These are phyloP conservation scores for Oreochromis tanganicae DNA, from an alignment of 2,113 vertebrate genomes.

Conservation along the genomic window DNA sequence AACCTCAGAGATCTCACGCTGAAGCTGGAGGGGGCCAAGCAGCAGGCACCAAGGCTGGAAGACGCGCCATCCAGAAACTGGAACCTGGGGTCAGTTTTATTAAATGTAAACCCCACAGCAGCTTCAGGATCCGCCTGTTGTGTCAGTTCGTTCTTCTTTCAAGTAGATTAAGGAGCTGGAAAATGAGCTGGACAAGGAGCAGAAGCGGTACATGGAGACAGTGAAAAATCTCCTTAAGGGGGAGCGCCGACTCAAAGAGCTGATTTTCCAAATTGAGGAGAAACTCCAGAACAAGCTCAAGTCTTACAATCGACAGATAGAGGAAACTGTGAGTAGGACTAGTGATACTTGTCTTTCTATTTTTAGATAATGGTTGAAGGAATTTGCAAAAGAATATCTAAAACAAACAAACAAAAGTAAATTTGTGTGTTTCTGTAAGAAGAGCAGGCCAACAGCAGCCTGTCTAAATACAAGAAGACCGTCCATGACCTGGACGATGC, in stretches of 20 bases:
- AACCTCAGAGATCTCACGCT: too few species aligned
- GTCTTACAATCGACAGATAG: constrained; percentile 61
- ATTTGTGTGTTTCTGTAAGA: constrained; percentile 38
- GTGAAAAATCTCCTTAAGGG: constrained; percentile 68
- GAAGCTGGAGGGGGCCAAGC: too few species aligned
- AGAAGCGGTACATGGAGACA: constrained; percentile 61
- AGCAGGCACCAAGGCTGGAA: background rate
- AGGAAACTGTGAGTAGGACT: too few species aligned
- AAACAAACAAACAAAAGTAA: background rate
- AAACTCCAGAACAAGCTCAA: constrained; percentile 73
- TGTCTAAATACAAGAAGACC: constrained; percentile 64
- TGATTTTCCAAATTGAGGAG: constrained; percentile 71
- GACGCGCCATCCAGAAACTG: constrained; percentile 68
- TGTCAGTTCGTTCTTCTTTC: background rate
- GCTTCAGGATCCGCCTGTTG: too few species aligned
- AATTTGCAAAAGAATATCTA: background rate
- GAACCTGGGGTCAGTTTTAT: constrained; percentile 60
- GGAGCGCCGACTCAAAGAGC: constrained; percentile 66
- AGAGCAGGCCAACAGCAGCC: constrained; percentile 68
- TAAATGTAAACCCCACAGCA: background rate
- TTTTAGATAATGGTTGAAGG: background rate
- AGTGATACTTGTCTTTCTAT: background rate
- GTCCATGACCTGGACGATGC: constrained; percentile 55
- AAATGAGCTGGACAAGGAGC: constrained; percentile 60
- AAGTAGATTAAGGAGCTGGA: constrained; percentile 69